Percentiles rank a stretch among this genome's conserved stretches.
These are phyloP conservation scores for Salvelinus alpinus DNA, from an alignment of 2,113 vertebrate genomes.

Conservation along the genomic window DNA sequence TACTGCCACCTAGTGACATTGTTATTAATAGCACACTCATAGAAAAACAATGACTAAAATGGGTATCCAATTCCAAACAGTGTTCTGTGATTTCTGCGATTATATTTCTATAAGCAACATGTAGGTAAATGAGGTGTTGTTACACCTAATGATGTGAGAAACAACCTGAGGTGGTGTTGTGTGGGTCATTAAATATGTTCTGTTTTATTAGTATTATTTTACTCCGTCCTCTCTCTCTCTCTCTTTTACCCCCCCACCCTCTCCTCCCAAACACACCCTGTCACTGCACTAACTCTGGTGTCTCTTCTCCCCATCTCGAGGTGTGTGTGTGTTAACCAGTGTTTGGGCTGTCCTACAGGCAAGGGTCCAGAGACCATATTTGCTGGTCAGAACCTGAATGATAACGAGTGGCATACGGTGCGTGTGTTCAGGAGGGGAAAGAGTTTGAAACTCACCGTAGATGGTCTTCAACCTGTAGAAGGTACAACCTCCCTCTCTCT, in stretches of 20 bases:
- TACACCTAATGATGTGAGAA: too few species aligned
- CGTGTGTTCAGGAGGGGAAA: slow-evolving; percentile 96
- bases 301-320: neutral
- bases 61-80: too few species aligned
- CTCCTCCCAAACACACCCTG: neutral
- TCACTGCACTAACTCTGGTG: neutral
- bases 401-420: slow-evolving; percentile 99
- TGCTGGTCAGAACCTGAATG: slow-evolving; percentile 98
- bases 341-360: slow-evolving; percentile 98
- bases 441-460: slow-evolving; percentile 94
- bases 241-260: too few species aligned
- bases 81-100: too few species aligned
- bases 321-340: slow-evolving; percentile 79
- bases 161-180: too few species aligned
- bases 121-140: too few species aligned
- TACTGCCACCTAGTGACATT: slow-evolving; percentile 72
- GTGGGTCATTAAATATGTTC: too few species aligned
- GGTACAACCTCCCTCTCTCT: slow-evolving; percentile 57
- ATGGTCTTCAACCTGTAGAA: slow-evolving; percentile 84
- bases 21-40: neutral
- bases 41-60: neutral
- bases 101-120: too few species aligned
- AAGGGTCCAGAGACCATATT: slow-evolving; percentile 99
- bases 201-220: neutral
- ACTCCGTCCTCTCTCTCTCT: neutral